Conservation (phyloP, 2,888 invertebrate species). For the Eristalinus sepulchralis region DNA sequence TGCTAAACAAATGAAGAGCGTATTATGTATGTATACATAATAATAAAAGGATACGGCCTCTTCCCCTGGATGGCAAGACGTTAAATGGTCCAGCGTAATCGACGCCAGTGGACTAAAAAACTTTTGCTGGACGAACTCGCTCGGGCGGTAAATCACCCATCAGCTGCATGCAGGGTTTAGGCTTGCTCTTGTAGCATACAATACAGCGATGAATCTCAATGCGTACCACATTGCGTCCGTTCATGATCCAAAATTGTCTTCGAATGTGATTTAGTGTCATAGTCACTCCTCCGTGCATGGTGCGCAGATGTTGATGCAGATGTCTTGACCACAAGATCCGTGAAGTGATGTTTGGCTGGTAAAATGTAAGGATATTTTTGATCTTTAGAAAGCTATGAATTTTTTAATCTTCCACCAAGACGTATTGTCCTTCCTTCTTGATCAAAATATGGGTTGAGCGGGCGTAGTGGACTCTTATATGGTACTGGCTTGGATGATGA, state of each 20-base stretch:
- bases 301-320: background rate
- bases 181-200: background rate
- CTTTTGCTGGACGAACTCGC: background rate
- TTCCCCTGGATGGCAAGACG: background rate
- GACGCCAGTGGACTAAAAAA: background rate
- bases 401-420: background rate
- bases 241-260: background rate
- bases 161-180: background rate
- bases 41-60: background rate
- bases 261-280: background rate
- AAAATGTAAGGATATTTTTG: too few relatives aligned
- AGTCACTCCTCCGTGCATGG: background rate
- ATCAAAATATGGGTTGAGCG: background rate
- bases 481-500: constrained; percentile 3
- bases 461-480: constrained; percentile 8
- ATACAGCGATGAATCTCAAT: background rate
- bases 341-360: too few relatives aligned
- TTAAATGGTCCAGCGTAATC: background rate
- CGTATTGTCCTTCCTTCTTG: background rate
- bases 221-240: background rate
- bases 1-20: constrained; percentile 72
- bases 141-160: background rate
- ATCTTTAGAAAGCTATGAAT: too few relatives aligned
- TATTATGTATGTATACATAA: constrained; percentile 72
- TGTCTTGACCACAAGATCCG: too few relatives aligned